Base-by-base conservation (phyloP, 2,888 invertebrate genomes). In the Hydrotaea cyrtoneurina region DNA sequence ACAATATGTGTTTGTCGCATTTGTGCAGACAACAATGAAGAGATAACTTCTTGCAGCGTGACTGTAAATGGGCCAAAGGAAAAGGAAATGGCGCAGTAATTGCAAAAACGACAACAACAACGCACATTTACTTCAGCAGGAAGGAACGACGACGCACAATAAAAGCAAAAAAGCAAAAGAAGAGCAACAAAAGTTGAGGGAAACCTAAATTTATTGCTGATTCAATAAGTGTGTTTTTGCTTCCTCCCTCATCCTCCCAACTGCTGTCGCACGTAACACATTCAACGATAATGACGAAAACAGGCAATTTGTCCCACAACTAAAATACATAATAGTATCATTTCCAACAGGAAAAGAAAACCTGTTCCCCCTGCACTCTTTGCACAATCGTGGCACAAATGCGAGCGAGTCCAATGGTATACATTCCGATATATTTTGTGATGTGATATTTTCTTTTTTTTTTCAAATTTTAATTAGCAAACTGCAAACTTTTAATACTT, bases 11-110 rank as follows among this genome's bases (percentile, higher is more conserved):
- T n/a, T n/a, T n/a, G n/a, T n/a, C n/a, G n/a, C n/a, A n/a, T 64
- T 39, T 64, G 39, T 39, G 7, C 36, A 62, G 15, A 64, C 39
- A 23, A 17, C 31, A 64, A 62, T 26, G 31, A 31, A 31, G 66
- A 39, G 39, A 66, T 43, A 43, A 19, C 39, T 1, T 17, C 23
- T 59, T 59, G 26, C 59, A 31, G 31, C 31, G 3, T 31, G 36
- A 64, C 31, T 50, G 5, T 69, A 69, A 69, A 46, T 69, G 17
- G 69, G 46, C 46, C 69, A 69, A 46, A 46, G 69, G 69, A 21
- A 69, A 46, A 46, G 46, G 23, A 69, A 69, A 69, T 69, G 69
- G 46, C 69, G 69, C 69, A 69, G 69, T 69, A 69, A 69, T 69
- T 69, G 46, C 23, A 46, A 43, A 36, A 66, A 39, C 46, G 10